These are phyloP conservation scores for Miopithecus talapoin DNA, from an alignment of 2,797 vertebrate species.

Conservation along the genomic window DNA sequence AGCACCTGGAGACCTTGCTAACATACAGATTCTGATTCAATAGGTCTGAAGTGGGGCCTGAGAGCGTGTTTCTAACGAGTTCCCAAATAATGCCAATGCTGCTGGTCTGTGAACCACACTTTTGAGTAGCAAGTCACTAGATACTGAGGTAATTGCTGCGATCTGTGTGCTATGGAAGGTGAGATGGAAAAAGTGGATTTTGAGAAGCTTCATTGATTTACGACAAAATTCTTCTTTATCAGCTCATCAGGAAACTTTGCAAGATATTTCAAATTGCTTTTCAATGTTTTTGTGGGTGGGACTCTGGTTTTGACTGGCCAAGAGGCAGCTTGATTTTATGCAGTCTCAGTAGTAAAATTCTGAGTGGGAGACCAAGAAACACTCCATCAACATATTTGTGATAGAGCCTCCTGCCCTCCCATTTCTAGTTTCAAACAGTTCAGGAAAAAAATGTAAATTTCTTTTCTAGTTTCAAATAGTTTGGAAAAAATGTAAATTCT, in stretches of 20 bases:
- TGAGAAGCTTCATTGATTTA: slow-evolving; percentile 31
- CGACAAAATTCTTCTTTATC: background rate
- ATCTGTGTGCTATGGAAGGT: background rate
- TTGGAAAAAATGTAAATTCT: slow-evolving; percentile 68
- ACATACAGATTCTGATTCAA: background rate
- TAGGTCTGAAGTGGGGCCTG: background rate
- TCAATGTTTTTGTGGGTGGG: background rate
- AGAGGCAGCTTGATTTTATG: background rate
- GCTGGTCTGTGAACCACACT: background rate
- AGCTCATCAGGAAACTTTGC: slow-evolving; percentile 20
- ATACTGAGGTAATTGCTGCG: background rate
- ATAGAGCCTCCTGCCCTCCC: background rate
- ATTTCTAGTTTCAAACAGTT: slow-evolving; percentile 43
- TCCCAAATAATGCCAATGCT: background rate
- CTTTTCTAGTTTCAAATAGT: slow-evolving; percentile 43
- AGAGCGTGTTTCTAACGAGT: background rate
- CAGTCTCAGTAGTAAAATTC: slow-evolving; percentile 41
- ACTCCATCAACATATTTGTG: background rate
- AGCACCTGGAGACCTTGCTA: background rate
- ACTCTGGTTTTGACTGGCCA: slow-evolving; percentile 6
- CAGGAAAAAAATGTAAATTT: slow-evolving; percentile 57
- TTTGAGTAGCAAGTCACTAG: background rate
- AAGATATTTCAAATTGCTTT: slow-evolving; percentile 51
- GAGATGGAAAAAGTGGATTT: slow-evolving; percentile 19
- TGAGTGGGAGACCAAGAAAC: background rate